Evolutionary conservation across 1,140 invertebrate genomes (phyloP).

Genomic region (Bactericera cockerelli): DNA sequence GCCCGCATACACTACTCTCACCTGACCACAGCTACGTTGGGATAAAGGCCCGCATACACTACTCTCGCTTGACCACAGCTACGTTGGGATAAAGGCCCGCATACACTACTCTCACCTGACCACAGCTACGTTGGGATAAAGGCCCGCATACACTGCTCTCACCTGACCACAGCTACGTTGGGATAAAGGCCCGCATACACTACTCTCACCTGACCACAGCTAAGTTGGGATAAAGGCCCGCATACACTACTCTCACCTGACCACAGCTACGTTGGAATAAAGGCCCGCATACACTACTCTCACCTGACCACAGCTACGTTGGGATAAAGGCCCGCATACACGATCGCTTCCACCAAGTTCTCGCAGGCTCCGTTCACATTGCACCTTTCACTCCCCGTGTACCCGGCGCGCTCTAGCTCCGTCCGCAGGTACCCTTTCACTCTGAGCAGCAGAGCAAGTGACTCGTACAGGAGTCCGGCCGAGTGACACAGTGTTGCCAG

Average conservation of each 20-base stretch:
- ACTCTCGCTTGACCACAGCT: too few relatives aligned
- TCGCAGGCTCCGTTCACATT: not conserved
- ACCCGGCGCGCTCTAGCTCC: too few relatives aligned
- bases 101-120: too few relatives aligned
- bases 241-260: not conserved
- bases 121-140: too few relatives aligned
- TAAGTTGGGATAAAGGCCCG: not conserved
- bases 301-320: not conserved
- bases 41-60: too few relatives aligned
- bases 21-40: too few relatives aligned
- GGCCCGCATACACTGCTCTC: too few relatives aligned
- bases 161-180: too few relatives aligned
- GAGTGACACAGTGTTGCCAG: not conserved
- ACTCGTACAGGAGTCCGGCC: not conserved
- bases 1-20: not conserved
- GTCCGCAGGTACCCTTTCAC: not conserved
- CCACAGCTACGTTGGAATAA: too few relatives aligned
- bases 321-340: conserved; percentile 4
- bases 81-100: too few relatives aligned
- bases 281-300: not conserved
- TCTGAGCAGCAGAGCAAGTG: not conserved
- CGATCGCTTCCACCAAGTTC: not conserved
- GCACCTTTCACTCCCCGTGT: too few relatives aligned
- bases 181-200: too few relatives aligned
- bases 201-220: not conserved